A percentile compares a stretch with the other conserved stretches of the same genome.
phyloP scores from a whole-genome alignment of 2,113 vertebrate genomes.

The Cinclus mexicanus region DNA sequence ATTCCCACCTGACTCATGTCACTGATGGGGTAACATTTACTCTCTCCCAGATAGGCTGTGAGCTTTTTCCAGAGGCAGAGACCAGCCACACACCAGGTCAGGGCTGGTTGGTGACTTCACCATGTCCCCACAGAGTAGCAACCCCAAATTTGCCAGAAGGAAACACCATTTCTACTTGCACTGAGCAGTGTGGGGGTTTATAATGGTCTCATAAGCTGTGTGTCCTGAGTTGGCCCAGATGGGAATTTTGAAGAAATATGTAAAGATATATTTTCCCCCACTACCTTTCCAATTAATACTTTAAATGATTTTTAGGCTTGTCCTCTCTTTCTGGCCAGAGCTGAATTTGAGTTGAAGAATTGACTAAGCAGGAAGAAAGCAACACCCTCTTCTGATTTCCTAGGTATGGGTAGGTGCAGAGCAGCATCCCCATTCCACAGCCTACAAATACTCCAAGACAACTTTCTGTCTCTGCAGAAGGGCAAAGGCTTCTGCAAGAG shows the following conservation, averaged over 20 bases:
- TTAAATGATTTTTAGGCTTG: neutral
- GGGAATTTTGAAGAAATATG: neutral
- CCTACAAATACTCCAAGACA: neutral
- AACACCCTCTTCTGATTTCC: neutral
- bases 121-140: neutral
- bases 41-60: neutral
- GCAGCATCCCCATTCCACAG: neutral
- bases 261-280: neutral
- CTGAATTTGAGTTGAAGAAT: neutral
- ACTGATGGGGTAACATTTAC: neutral
- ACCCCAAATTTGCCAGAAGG: neutral
- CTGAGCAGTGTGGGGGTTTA: neutral
- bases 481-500: neutral
- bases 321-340: neutral
- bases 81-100: neutral
- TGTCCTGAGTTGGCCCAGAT: fast-evolving
- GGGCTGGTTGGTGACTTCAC: neutral
- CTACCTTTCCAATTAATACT: neutral
- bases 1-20: neutral
- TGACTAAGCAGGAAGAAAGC: neutral
- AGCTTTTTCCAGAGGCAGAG: neutral
- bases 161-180: neutral
- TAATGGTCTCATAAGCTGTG: fast-evolving
- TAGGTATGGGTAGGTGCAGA: neutral
- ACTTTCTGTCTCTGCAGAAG: neutral